Evolutionary conservation across 2,797 vertebrate genomes (phyloP).

Genomic region (Platalea minor): DNA sequence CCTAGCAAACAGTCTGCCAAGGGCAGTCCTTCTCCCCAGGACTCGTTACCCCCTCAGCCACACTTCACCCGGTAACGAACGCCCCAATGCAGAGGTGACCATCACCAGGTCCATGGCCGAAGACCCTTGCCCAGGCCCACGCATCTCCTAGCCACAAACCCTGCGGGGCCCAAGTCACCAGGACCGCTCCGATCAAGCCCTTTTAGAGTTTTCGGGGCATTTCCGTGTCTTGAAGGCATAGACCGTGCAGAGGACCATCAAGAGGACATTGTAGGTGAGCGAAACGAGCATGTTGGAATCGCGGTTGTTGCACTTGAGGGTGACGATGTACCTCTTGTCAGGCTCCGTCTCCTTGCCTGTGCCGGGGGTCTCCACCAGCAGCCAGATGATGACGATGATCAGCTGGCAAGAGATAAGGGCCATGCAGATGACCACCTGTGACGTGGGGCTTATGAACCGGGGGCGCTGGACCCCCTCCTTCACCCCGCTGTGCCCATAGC

Average conservation of each 20-base stretch:
- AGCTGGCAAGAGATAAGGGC: slow-evolving; percentile 96
- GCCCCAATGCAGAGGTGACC: background rate
- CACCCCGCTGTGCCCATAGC: slow-evolving; percentile 87
- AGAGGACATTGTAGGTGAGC: slow-evolving; percentile 93
- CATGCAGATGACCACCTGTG: slow-evolving; percentile 94
- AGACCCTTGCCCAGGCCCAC: background rate
- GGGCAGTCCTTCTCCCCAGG: background rate
- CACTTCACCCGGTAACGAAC: background rate
- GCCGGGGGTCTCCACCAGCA: slow-evolving; percentile 91
- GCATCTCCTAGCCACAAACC: background rate
- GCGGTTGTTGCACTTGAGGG: slow-evolving; percentile 92
- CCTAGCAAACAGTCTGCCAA: too few relatives aligned
- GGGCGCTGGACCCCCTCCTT: slow-evolving; percentile 93
- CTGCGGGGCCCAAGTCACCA: rapidly evolving
- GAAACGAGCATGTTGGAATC: slow-evolving; percentile 97
- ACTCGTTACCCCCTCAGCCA: background rate
- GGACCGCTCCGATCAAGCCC: background rate
- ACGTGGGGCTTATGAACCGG: slow-evolving; percentile 93
- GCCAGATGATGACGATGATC: slow-evolving; percentile 90
- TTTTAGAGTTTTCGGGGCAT: slow-evolving; percentile 89
- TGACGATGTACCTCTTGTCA: slow-evolving; percentile 92
- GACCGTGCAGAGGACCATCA: slow-evolving; percentile 96
- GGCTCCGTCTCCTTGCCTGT: slow-evolving; percentile 91
- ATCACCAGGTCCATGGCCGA: background rate
- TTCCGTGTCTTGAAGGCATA: slow-evolving; percentile 99